Base-by-base conservation (phyloP, 2,888 invertebrate species). In the Candidula unifasciata region DNA sequence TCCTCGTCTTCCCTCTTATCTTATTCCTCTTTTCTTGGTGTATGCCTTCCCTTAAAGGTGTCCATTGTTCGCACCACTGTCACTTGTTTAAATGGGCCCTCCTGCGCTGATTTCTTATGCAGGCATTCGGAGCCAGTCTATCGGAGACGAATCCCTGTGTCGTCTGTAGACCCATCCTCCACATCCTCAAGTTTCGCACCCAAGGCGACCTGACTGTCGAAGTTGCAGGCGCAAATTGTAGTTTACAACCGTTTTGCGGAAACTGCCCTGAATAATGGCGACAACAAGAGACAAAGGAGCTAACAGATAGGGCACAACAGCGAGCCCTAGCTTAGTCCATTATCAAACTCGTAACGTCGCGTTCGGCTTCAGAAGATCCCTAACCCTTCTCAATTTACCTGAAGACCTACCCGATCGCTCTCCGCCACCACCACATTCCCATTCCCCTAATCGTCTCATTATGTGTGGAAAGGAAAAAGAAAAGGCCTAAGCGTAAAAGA, bases 171-270 rank as follows among this genome's bases (percentile, higher is more conserved):
- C 18, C 13, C 73, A 44, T 44, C 27, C 13, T 27, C 52, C 44
- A n/a, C 73, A 73, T 73, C 73, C 44, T 52, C 44, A 27, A 6
- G 73, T 73, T 27, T 73, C 52, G n/a, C 73, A 44, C 44, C 3
- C 52, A 8, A n/a, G 37, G 44, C 6, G 73, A 8, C 44, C 27
- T n/a, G 35, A 44, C 35, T n/a, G 10, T 27, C n/a, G 27, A n/a
- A 52, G 35, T 27, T 73, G 73, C 44, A 44, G 27, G 10, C 1
- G 21, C 44, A 73, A 73, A 73, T 44, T 73, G 37, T 35, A 44
- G 44, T 73, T 69, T 69, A 69, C 69, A 18, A 27, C 37, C 37
- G 69, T 69, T 37, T n/a, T 69, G 21, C 21, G 73, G 52, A 52
- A 73, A 44, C n/a, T 73, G 52, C n/a, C 73, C 52, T 52, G 44